Base-by-base conservation (phyloP, 2,888 invertebrate species). In the Hirtodrosophila confusa region DNA sequence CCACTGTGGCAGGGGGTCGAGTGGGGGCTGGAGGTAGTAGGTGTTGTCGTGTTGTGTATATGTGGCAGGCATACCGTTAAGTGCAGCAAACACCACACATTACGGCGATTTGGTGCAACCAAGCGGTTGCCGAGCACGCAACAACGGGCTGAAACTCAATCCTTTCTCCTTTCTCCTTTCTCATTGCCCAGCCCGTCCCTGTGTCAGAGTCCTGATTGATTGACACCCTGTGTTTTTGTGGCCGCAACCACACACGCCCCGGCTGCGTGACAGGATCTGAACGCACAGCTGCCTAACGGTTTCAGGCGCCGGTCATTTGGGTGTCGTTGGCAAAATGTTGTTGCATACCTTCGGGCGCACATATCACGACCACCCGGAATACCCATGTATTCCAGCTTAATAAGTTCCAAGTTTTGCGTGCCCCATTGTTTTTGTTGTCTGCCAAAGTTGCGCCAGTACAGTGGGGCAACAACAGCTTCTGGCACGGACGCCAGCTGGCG, bases 141-240 rank as follows among this genome's bases (percentile, higher is more conserved):
- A 31, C 48, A 58, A 41, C 50, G 56, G 39, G 62, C 67, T 58
- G 63, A 60, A 78, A 60, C 49, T 51, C 72, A 51, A 56, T 48
- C 10, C 47, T 29, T 45, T 40, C 29, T 37, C 10, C 4, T 31
- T 41, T 31, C 41, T 27, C 36, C n/a, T 4, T 23, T 43, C 17
- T 17, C 17, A 17, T 17, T 17, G 17, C 17, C 17, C 17, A 17
- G 17, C 17, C 17, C 17, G 1, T 17, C 1, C 17, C 17, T 17
- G 17, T 17, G 17, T 17, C 17, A 17, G 17, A 48, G 24, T 57
- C 57, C 17, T 80, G 84, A 75, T 80, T 80, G 84, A 80, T 80
- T 75, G 80, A 83, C 80, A 75, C 55, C 51, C 58, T 48, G 51
- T 56, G 37, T 47, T 55, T 17, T 47, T 47, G 70, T 60, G 58